Conservation (phyloP, 2,888 invertebrate species). For the Tenodera sinensis region DNA sequence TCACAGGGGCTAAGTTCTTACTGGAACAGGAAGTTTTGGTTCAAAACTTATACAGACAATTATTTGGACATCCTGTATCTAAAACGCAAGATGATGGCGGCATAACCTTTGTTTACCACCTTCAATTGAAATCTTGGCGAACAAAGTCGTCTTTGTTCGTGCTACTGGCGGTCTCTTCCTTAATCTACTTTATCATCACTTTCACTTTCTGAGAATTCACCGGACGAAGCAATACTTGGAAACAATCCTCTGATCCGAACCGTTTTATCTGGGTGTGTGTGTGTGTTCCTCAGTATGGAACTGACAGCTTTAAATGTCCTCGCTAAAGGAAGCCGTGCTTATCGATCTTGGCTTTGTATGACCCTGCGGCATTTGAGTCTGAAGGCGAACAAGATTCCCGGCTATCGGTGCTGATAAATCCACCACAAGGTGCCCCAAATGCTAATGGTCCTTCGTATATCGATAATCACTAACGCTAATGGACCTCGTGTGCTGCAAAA, state of each 20-base stretch:
- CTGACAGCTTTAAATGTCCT: neutral
- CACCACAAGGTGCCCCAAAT: neutral
- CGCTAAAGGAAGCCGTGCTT: neutral
- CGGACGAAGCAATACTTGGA: neutral
- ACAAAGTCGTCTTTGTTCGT: neutral
- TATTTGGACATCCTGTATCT: too few species aligned
- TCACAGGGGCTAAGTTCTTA: too few species aligned
- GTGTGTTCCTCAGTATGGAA: neutral
- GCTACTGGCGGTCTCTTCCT: neutral
- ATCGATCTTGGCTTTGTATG: neutral
- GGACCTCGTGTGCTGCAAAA: too few species aligned
- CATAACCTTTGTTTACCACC: neutral
- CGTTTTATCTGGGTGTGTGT: neutral
- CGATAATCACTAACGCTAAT: too few species aligned
- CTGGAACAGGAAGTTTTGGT: too few species aligned
- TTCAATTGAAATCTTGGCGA: neutral
- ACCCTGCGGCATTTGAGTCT: neutral
- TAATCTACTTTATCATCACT: neutral
- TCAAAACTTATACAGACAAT: too few species aligned
- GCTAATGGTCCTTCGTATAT: too few species aligned
- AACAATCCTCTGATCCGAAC: neutral
- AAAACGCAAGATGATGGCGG: too few species aligned
- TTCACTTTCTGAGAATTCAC: neutral
- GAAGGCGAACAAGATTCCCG: neutral
- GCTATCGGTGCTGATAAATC: neutral